Conservation (phyloP, 2,797 vertebrate species). For the Percopsis omiscomaycus region DNA sequence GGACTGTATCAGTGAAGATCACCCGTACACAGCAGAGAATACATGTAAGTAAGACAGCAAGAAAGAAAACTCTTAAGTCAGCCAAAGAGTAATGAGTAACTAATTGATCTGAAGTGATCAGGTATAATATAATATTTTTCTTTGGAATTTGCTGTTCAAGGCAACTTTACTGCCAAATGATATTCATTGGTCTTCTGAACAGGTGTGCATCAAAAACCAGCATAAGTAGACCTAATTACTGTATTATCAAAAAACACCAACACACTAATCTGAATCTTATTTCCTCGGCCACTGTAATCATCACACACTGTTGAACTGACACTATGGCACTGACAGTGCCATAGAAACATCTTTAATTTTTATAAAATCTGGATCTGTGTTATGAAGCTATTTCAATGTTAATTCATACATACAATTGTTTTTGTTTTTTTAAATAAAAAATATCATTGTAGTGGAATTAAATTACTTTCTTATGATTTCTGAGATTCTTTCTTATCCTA, state of each 20-base stretch:
- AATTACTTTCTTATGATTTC: no score
- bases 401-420: constrained; percentile 14
- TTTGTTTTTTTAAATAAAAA: neutral
- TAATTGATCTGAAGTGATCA: constrained; percentile 15
- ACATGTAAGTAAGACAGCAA: constrained; percentile 13
- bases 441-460: no score
- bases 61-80: constrained; percentile 28
- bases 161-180: constrained; percentile 26
- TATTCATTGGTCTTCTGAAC: constrained; percentile 15
- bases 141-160: constrained; percentile 44
- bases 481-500: no score
- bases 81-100: constrained; percentile 30
- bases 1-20: constrained; percentile 26
- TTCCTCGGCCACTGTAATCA: neutral
- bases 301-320: neutral
- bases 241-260: neutral
- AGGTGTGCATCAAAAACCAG: neutral
- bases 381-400: constrained; percentile 4
- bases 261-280: constrained; percentile 3
- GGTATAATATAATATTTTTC: constrained; percentile 7
- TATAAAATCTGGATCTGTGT: no score
- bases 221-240: neutral
- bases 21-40: constrained; percentile 14
- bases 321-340: constrained; percentile 1
- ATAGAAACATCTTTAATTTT: neutral